phyloP scores from a whole-genome alignment of 1,140 invertebrate genomes.

The Formica exsecta region DNA sequence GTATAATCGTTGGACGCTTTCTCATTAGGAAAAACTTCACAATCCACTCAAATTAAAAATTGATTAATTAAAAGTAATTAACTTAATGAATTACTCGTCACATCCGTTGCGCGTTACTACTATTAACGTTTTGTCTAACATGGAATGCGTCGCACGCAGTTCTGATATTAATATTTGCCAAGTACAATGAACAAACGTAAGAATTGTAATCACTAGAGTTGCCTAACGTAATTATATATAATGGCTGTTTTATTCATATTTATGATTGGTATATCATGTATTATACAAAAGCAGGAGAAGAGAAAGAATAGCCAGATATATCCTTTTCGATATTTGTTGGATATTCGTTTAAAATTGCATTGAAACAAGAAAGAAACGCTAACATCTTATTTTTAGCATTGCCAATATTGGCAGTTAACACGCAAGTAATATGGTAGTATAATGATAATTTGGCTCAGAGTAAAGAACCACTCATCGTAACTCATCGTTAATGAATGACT shows the following conservation, averaged over 20 bases:
- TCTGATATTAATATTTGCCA: conserved; percentile 61
- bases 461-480: not conserved
- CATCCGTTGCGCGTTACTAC: conserved; percentile 48
- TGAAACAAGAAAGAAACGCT: not conserved
- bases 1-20: conserved; percentile 36
- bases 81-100: conserved; percentile 57
- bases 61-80: conserved; percentile 66
- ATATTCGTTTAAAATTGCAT: not conserved
- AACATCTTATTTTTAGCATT: conserved; percentile 26
- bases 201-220: conserved; percentile 40
- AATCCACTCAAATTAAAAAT: conserved; percentile 60
- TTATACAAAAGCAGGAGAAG: not conserved
- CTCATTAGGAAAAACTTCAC: conserved; percentile 41
- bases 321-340: not conserved
- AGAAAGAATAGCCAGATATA: not conserved
- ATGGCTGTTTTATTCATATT: conserved; percentile 38
- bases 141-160: conserved; percentile 43
- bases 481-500: conserved; percentile 28
- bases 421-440: not conserved
- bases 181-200: conserved; percentile 36
- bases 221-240: conserved; percentile 42
- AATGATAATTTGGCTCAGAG: conserved; percentile 26
- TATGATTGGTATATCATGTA: conserved; percentile 1
- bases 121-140: conserved; percentile 50
- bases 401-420: not conserved